Percentiles rank a stretch among this genome's conserved stretches.
Evolutionary conservation across 1,140 invertebrate genomes (phyloP).

Genomic region (Drosophila lacteicornis): DNA sequence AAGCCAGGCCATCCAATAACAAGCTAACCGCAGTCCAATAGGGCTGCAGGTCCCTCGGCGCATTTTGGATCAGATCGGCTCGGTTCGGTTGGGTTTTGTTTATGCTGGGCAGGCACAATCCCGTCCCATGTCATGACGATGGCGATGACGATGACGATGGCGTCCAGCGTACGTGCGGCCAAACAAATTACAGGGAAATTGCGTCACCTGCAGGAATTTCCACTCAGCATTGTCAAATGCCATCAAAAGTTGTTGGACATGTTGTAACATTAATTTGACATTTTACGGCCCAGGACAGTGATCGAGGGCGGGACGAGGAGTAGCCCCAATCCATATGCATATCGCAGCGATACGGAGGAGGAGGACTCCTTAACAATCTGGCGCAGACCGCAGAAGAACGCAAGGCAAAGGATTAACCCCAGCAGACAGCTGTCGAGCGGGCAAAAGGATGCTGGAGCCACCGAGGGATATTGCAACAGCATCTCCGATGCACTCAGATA

Average conservation of each 20-base stretch:
- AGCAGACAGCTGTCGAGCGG: slow-evolving; percentile 57
- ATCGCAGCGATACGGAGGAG: slow-evolving; percentile 13
- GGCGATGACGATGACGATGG: slow-evolving; percentile 53
- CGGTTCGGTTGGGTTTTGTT: slow-evolving; percentile 49
- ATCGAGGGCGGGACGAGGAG: slow-evolving; percentile 3
- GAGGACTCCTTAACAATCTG: slow-evolving; percentile 68
- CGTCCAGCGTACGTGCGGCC: slow-evolving; percentile 73
- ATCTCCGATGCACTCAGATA: slow-evolving; percentile 1
- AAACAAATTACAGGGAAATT: slow-evolving; percentile 81
- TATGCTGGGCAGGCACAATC: slow-evolving; percentile 76
- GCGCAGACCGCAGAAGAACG: slow-evolving; percentile 56
- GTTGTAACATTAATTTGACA: slow-evolving; percentile 83
- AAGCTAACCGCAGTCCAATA: slow-evolving; percentile 34
- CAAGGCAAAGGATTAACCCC: slow-evolving; percentile 49
- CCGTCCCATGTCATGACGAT: slow-evolving; percentile 58
- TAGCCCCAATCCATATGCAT: slow-evolving; percentile 38
- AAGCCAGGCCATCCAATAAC: slow-evolving; percentile 8
- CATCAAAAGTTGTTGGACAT: slow-evolving; percentile 79
- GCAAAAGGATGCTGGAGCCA: slow-evolving; percentile 60
- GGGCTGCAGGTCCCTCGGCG: slow-evolving; percentile 69
- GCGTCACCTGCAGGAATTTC: slow-evolving; percentile 82
- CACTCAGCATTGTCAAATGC: slow-evolving; percentile 77
- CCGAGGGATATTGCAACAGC: slow-evolving; percentile 6
- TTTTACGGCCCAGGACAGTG: slow-evolving; percentile 63
- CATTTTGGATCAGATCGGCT: slow-evolving; percentile 52